phyloP scores from a whole-genome alignment of 2,113 vertebrate species.

The Actenoides hombroni region DNA sequence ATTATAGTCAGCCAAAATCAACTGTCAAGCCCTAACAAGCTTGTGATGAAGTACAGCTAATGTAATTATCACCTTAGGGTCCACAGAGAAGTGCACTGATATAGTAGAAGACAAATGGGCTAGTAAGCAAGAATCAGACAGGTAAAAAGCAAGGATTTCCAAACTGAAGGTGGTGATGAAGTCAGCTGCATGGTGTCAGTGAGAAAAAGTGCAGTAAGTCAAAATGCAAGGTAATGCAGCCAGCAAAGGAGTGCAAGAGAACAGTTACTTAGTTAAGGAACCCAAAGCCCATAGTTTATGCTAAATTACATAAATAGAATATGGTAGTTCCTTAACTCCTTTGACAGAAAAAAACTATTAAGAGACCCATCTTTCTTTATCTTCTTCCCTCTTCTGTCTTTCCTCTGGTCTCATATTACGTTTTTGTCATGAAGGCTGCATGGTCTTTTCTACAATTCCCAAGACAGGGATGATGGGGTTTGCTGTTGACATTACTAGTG shows the following conservation, averaged over 20 bases:
- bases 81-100: constrained; percentile 25
- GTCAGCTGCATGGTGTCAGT: neutral
- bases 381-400: neutral
- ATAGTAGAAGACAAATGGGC: constrained; percentile 44
- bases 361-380: neutral
- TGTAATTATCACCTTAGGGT: constrained; percentile 59
- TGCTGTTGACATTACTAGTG: constrained; percentile 1
- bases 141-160: constrained; percentile 37
- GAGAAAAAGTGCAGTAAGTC: neutral
- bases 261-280: neutral
- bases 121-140: constrained; percentile 7
- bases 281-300: neutral
- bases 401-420: neutral
- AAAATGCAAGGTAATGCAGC: neutral
- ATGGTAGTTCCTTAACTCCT: neutral
- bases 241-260: neutral
- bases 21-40: constrained; percentile 60
- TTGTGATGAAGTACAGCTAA: constrained; percentile 57
- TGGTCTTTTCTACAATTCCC: neutral
- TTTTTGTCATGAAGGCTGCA: neutral
- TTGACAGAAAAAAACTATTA: neutral
- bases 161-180: constrained; percentile 10
- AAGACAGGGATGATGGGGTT: neutral
- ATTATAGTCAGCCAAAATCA: constrained; percentile 61
- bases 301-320: neutral